Evolutionary conservation across 1,140 invertebrate species (phyloP).

Genomic region (Tetramorium parvispinum): DNA sequence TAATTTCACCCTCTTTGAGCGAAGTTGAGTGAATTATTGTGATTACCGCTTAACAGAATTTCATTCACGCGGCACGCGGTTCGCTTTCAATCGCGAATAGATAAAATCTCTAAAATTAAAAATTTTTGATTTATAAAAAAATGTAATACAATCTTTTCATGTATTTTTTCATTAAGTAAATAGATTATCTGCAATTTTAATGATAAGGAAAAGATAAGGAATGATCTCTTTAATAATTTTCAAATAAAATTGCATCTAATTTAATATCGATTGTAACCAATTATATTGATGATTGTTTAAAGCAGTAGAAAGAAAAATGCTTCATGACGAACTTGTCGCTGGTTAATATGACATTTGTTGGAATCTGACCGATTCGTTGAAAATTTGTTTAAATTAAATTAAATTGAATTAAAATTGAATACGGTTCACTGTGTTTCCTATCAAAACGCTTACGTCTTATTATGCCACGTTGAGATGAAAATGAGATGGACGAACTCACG

Average conservation of each 20-base stretch:
- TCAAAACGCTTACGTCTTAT: slow-evolving; percentile 31
- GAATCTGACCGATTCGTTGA: background rate
- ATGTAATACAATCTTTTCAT: background rate
- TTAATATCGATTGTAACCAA: background rate
- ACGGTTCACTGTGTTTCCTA: background rate
- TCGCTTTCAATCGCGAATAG: background rate
- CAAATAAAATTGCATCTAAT: background rate
- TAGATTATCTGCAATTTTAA: background rate
- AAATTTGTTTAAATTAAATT: slow-evolving; percentile 31
- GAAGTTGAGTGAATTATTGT: slow-evolving; percentile 15
- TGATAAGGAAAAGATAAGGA: background rate
- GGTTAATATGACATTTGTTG: background rate
- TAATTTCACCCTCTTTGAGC: background rate
- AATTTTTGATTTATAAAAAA: slow-evolving; percentile 1
- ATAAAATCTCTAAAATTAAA: background rate
- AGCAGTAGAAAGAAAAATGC: background rate
- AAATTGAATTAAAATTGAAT: slow-evolving; percentile 48
- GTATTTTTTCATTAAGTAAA: background rate
- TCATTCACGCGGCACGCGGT: background rate
- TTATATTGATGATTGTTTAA: background rate
- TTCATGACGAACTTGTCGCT: background rate
- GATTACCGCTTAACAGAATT: slow-evolving; percentile 9
- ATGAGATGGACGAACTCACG: slow-evolving; percentile 41
- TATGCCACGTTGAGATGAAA: slow-evolving; percentile 12
- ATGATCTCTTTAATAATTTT: background rate